These are phyloP conservation scores for Onychostruthus taczanowskii DNA, from an alignment of 2,113 vertebrate genomes.

Conservation along the genomic window DNA sequence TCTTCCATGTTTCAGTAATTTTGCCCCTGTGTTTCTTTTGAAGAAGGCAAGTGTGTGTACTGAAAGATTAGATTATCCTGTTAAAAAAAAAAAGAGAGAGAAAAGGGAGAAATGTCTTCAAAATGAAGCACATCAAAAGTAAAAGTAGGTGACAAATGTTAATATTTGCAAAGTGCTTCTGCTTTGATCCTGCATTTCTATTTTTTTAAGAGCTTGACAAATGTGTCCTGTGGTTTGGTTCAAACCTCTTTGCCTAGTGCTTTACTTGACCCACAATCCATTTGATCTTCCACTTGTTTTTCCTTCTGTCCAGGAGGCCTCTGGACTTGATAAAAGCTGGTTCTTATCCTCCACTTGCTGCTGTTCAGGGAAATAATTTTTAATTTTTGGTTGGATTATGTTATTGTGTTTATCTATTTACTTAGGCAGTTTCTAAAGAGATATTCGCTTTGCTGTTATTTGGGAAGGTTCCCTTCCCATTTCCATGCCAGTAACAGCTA, in stretches of 20 bases:
- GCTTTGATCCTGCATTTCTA: conserved; percentile 79
- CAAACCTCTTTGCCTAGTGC: conserved; percentile 75
- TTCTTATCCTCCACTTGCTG: conserved; percentile 44
- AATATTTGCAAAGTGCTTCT: conserved; percentile 80
- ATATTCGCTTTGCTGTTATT: neutral
- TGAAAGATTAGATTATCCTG: conserved; percentile 73
- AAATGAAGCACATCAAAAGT: conserved; percentile 81
- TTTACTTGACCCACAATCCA: conserved; percentile 70
- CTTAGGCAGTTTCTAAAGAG: neutral
- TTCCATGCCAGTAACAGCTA: neutral
- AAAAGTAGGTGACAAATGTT: conserved; percentile 83
- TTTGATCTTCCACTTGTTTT: conserved; percentile 74
- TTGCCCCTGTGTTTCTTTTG: conserved; percentile 58
- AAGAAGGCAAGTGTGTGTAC: conserved; percentile 70
- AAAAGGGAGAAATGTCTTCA: conserved; percentile 67
- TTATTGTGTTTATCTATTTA: neutral
- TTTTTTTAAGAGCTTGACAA: conserved; percentile 81
- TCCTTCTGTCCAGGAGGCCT: conserved; percentile 45
- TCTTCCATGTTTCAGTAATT: conserved; percentile 57
- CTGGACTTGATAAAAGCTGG: neutral
- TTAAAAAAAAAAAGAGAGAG: neutral
- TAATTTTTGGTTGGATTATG: neutral
- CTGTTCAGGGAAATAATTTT: conserved; percentile 18
- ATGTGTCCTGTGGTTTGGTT: conserved; percentile 78
- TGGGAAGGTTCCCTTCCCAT: neutral